Base-by-base conservation (phyloP, 2,113 vertebrate genomes). In the Dunckerocampus dactyliophorus region DNA sequence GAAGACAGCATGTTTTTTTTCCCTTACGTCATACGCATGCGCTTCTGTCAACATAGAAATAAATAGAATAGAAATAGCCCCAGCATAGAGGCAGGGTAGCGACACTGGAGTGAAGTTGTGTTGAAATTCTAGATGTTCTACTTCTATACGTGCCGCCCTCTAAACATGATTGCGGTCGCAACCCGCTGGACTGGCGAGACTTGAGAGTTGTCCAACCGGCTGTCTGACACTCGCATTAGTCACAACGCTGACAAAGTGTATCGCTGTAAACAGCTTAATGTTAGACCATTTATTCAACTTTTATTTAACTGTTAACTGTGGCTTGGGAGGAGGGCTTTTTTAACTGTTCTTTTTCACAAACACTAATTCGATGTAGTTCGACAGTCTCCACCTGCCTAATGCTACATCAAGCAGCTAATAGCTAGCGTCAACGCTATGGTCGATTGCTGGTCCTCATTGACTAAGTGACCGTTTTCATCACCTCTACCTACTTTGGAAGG, bases 381-480 rank as follows among this genome's bases (percentile, higher is more conserved):
- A 28, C 13, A 51, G 43, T 57, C 59, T 78, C 62, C 71, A 79
- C 71, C 74, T 85, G 71, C 80, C 79, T 72, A 77, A 67, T 50
- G 68, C 58, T 56, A 68, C 31, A 53, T 24, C 43, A 47, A 55
- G 49, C 19, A 55, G 74, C 81, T 77, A 75, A 62, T 63, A 66
- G 78, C 82, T 73, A 74, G 66, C 77, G 31, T 64, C 37, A 68
- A 47, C 54, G 68, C 42, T 58, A 52, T 49, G 42, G 50, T 49
- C 65, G 50, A 70, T 57, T 66, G 74, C 50, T 88, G 76, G 66
- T 75, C 66, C 63, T 14, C 21, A 5, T 19, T 65, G 77, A 77
- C 75, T 24, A 31, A 50, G 70, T 72, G 31, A 45, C 59, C 56
- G n/a, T 71, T 67, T 63, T 16, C 58, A 1, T 8, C 19, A 31